These are phyloP conservation scores for Rhopalosiphum padi DNA, from an alignment of 1,140 invertebrate species.

Conservation along the genomic window DNA sequence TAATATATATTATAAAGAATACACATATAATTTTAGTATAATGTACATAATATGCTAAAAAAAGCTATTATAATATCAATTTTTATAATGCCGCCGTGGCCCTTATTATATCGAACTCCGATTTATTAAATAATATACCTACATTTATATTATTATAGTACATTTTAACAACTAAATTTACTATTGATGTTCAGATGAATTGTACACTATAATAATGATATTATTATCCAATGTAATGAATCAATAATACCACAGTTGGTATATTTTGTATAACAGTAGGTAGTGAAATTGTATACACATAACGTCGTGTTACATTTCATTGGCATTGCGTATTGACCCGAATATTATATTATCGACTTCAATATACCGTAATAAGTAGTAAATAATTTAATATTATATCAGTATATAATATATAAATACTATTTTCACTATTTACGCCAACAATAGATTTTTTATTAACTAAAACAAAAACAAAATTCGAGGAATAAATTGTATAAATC, in stretches of 20 bases:
- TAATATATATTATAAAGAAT: neutral
- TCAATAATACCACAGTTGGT: neutral
- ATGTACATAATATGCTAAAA: neutral
- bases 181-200: neutral
- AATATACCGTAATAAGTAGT: neutral
- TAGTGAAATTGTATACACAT: neutral
- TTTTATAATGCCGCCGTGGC: too few species aligned
- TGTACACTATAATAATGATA: neutral
- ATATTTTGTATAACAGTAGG: neutral
- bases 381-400: neutral
- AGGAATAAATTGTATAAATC: too few species aligned
- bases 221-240: neutral
- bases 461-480: too few species aligned
- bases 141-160: neutral
- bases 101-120: neutral
- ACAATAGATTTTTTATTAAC: too few species aligned
- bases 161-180: neutral
- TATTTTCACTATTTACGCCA: too few species aligned
- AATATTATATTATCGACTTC: neutral
- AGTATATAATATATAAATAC: too few species aligned
- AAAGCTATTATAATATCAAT: neutral
- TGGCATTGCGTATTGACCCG: neutral
- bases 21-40: neutral
- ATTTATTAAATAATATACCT: neutral
- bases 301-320: neutral